These are phyloP conservation scores for Phataginus tetradactyla DNA, from an alignment of 2,797 vertebrate genomes.

Conservation along the genomic window DNA sequence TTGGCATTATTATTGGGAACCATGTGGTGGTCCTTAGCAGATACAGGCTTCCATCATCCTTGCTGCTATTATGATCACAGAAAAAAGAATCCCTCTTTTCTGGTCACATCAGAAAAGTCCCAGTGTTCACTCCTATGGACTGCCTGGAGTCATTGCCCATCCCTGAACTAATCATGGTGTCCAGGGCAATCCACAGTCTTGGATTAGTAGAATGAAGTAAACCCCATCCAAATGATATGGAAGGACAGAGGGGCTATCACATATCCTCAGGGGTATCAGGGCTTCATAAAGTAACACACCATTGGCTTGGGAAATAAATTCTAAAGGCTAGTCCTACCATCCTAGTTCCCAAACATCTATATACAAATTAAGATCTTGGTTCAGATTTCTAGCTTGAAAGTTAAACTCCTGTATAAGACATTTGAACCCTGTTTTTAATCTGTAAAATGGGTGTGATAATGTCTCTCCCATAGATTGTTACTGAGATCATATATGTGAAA, in stretches of 20 bases:
- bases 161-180: background rate
- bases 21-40: background rate
- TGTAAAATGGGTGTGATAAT: background rate
- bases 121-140: background rate
- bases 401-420: background rate
- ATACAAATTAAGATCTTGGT: background rate
- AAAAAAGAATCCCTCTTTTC: background rate
- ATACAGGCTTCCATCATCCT: background rate
- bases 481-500: background rate
- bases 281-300: background rate
- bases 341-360: background rate
- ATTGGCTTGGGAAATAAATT: background rate
- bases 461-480: background rate
- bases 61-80: background rate
- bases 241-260: accelerated
- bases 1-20: background rate
- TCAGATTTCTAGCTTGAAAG: background rate
- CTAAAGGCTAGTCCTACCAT: background rate
- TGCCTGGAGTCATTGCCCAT: background rate
- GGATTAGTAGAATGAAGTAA: background rate
- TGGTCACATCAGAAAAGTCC: background rate
- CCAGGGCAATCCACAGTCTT: background rate
- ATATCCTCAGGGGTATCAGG: accelerated
- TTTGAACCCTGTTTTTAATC: background rate
- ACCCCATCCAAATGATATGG: accelerated